Conservation (phyloP, 1,140 invertebrate species). For the Leptoteleia sp. region DNA sequence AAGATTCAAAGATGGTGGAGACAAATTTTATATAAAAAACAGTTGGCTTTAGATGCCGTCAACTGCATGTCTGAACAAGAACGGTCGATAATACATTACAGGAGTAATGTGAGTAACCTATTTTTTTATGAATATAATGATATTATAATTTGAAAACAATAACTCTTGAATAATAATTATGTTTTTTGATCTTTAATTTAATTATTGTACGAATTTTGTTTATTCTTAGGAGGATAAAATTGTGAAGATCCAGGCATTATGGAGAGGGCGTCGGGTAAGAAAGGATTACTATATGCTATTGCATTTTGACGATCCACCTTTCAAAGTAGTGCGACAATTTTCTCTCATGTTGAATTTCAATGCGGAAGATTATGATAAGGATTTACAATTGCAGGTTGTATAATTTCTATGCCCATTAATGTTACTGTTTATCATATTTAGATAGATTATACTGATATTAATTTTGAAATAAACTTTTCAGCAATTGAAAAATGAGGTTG, state of each 20-base stretch:
- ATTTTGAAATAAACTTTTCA: slow-evolving; percentile 71
- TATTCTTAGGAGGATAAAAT: slow-evolving; percentile 82
- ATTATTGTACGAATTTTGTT: too few relatives aligned
- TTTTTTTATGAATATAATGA: too few relatives aligned
- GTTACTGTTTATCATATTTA: too few relatives aligned
- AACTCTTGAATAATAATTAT: too few relatives aligned
- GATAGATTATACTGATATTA: too few relatives aligned
- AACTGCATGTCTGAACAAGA: too few relatives aligned
- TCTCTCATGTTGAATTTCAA: slow-evolving; percentile 87
- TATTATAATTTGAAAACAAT: too few relatives aligned
- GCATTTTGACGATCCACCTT: slow-evolving; percentile 85
- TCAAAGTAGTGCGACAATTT: slow-evolving; percentile 88
- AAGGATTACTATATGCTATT: slow-evolving; percentile 84
- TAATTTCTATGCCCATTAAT: too few relatives aligned
- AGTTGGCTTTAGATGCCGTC: too few relatives aligned
- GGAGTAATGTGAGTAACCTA: too few relatives aligned
- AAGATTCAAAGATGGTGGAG: slow-evolving; percentile 88
- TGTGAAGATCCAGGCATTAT: slow-evolving; percentile 85
- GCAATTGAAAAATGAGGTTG: slow-evolving; percentile 87
- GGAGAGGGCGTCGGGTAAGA: slow-evolving; percentile 84
- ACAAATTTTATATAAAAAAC: slow-evolving; percentile 55
- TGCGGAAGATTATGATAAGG: slow-evolving; percentile 87
- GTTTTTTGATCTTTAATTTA: too few relatives aligned
- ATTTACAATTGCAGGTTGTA: slow-evolving; percentile 84
- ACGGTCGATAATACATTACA: too few relatives aligned